Conservation (phyloP, 1,140 invertebrate genomes). For the Stratiolaelaps scimitus region DNA sequence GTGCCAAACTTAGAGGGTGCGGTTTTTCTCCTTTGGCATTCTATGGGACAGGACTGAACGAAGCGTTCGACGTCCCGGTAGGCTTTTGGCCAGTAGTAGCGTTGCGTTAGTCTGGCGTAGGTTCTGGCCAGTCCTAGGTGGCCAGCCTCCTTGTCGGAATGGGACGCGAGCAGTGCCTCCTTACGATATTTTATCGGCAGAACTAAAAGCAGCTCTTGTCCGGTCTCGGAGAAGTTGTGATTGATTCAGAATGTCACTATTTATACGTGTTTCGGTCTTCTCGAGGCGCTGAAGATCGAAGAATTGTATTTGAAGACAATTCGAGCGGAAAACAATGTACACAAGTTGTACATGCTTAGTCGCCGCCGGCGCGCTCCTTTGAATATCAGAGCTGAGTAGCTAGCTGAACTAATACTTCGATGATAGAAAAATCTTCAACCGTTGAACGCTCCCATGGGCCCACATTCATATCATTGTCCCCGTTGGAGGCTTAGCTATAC, state of each 20-base stretch:
- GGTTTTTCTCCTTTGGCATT: constrained; percentile 2
- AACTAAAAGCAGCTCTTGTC: neutral
- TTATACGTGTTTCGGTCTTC: neutral
- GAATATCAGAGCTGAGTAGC: too few species aligned
- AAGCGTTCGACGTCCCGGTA: neutral
- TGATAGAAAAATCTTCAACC: too few species aligned
- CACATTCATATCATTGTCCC: too few species aligned
- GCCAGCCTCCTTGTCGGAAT: neutral
- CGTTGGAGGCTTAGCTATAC: too few species aligned
- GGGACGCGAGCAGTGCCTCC: neutral
- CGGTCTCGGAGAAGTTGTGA: neutral
- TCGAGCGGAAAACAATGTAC: neutral
- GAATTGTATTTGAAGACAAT: neutral
- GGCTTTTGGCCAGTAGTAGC: too few species aligned
- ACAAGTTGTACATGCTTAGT: neutral
- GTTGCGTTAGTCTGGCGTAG: neutral
- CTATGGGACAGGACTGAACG: neutral
- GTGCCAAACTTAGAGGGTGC: neutral
- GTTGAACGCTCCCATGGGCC: too few species aligned
- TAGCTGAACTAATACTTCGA: too few species aligned
- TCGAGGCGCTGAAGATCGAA: neutral
- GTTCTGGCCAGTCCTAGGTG: neutral
- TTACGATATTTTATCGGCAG: neutral
- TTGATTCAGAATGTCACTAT: neutral
- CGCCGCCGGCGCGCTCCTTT: neutral